These are phyloP conservation scores for Homalodisca vitripennis DNA, from an alignment of 1,140 invertebrate species.

Conservation along the genomic window DNA sequence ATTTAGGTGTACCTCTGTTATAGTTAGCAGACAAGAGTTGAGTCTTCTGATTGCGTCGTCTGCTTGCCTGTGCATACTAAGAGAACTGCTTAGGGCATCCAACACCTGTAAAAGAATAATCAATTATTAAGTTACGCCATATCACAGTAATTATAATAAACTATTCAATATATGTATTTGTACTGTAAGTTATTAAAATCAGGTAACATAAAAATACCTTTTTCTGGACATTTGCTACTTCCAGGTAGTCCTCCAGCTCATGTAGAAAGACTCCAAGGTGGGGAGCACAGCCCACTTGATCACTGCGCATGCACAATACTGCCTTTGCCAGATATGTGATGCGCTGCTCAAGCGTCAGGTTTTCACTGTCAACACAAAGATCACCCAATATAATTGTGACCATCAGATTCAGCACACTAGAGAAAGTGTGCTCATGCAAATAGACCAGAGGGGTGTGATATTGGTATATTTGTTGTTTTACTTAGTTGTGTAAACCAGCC, in stretches of 20 bases:
- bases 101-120: slow-evolving; percentile 54
- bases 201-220: too few relatives aligned
- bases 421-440: too few relatives aligned
- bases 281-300: slow-evolving; percentile 71
- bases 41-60: slow-evolving; percentile 48
- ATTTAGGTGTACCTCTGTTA: slow-evolving; percentile 48
- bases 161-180: too few relatives aligned
- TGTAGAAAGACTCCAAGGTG: slow-evolving; percentile 83
- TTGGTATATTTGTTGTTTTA: too few relatives aligned
- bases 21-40: slow-evolving; percentile 56
- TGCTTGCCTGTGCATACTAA: slow-evolving; percentile 48
- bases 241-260: slow-evolving; percentile 92
- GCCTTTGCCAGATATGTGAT: slow-evolving; percentile 90
- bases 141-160: too few relatives aligned
- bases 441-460: too few relatives aligned
- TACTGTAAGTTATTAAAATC: too few relatives aligned
- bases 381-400: too few relatives aligned
- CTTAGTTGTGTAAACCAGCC: too few relatives aligned
- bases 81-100: slow-evolving; percentile 58
- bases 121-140: slow-evolving; percentile 18
- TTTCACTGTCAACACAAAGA: slow-evolving; percentile 52
- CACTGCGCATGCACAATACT: slow-evolving; percentile 92
- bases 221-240: slow-evolving; percentile 78
- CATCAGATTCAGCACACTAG: too few relatives aligned
- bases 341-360: slow-evolving; percentile 65